Evolutionary conservation across 2,113 vertebrate genomes (phyloP), one percentile per base, ranked within the genome.

Genomic region (Mola mola): DNA sequence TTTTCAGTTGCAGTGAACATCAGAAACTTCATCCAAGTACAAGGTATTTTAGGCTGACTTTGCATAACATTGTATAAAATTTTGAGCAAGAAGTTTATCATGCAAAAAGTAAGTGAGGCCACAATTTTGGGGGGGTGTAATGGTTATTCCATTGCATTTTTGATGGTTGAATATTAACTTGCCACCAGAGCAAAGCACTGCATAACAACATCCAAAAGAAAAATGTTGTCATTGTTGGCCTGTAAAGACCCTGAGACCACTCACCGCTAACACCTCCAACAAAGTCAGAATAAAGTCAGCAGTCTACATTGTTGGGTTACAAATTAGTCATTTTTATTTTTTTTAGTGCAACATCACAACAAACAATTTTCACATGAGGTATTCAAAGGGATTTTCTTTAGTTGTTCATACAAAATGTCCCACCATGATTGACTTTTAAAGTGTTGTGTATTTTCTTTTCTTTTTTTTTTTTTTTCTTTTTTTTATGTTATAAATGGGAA

Each of bases 361-460:
- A 90, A 92, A 93, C 91, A 93, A 90, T 89, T 91, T 89, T 92
- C 89, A 93, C 91, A 93, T 93, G 92, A 93, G 92, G 91, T 93
- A 92, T 92, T 92, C 90, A 92, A 90, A 92, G 91, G 75, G 88
- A 90, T 92, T 90, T 81, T 90, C 88, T 89, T 91, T 84, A 88
- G 83, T 89, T 86, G 82, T 88, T 84, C 86, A 89, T 92, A 92
- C 87, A 93, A 91, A 92, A 93, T 89, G 90, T 92, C 90, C 90
- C 88, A 90, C 87, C 84, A 90, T 92, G 91, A 92, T 92, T 92
- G 89, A 92, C 83, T 84, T 88, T 82, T 86, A 91, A 88, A 90
- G 85, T 90, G 86, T 90, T 87, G 85, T 88, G 82, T 88, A 87
- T 85, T 81, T 75, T 78, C n/a, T n/a, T n/a, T n/a, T n/a, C n/a